Conservation (phyloP, 2,888 invertebrate genomes). For the Eupithecia inturbata region DNA sequence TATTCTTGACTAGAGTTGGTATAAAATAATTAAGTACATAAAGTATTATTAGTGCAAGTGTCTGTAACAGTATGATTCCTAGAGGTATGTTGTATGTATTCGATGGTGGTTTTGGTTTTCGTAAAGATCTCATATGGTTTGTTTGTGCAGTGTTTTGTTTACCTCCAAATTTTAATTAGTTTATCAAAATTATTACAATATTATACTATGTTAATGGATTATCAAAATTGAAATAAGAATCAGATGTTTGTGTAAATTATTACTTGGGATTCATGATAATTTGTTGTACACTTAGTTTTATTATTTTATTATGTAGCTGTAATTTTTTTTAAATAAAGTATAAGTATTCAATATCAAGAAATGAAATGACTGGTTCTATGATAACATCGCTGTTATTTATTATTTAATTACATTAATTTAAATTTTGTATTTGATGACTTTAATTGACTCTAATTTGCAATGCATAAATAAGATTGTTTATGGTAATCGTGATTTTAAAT, state of each 20-base stretch:
- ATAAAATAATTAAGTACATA: conserved; percentile 54
- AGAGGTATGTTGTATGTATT: conserved; percentile 77
- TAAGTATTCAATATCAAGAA: conserved; percentile 49
- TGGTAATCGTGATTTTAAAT: conserved; percentile 60
- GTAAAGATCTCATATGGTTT: conserved; percentile 83
- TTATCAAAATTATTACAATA: conserved; percentile 59
- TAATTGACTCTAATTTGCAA: conserved; percentile 51
- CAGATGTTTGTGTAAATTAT: conserved; percentile 52
- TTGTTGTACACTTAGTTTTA: conserved; percentile 9
- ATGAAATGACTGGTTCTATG: conserved; percentile 69
- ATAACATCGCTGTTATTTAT: conserved; percentile 78
- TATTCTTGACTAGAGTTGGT: conserved; percentile 16
- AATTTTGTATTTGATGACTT: conserved; percentile 40
- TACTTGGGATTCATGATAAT: conserved; percentile 51
- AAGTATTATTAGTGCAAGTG: conserved; percentile 79
- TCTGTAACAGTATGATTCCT: conserved; percentile 61
- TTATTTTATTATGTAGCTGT: conserved; percentile 50
- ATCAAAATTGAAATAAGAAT: conserved; percentile 54
- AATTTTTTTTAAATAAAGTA: conserved; percentile 33
- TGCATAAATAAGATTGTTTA: conserved; percentile 49
- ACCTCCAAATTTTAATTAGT: conserved; percentile 81
- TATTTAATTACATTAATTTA: conserved; percentile 66
- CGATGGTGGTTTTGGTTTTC: conserved; percentile 82
- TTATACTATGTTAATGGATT: conserved; percentile 62
- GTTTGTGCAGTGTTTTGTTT: conserved; percentile 84